Conservation (phyloP, 2,113 vertebrate genomes). For the Labrus mixtus region DNA sequence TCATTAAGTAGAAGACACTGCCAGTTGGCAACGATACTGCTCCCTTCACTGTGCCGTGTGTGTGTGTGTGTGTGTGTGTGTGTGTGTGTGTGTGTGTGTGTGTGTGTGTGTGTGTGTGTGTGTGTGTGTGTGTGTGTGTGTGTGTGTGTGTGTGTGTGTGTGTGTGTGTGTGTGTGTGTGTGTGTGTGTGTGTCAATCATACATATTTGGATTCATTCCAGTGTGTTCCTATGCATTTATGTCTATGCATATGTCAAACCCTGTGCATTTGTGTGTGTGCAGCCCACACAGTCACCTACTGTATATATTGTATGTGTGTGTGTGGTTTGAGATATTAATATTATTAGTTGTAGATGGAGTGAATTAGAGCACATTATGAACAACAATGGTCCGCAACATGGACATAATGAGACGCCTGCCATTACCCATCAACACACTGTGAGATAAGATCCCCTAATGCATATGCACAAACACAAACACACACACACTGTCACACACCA, state of each 20-base stretch:
- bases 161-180: neutral
- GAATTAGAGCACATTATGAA: slow-evolving; percentile 83
- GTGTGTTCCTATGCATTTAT: slow-evolving; percentile 36
- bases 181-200: slow-evolving; percentile 57
- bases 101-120: too few species aligned
- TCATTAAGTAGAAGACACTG: slow-evolving; percentile 75
- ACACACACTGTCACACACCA: slow-evolving; percentile 29
- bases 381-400: slow-evolving; percentile 83
- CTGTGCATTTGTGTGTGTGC: slow-evolving; percentile 6
- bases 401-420: slow-evolving; percentile 84
- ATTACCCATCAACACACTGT: slow-evolving; percentile 79
- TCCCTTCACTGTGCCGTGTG: slow-evolving; percentile 49
- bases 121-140: too few species aligned
- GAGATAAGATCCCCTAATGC: slow-evolving; percentile 71
- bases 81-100: slow-evolving; percentile 23
- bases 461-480: slow-evolving; percentile 34
- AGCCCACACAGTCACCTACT: neutral
- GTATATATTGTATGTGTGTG: slow-evolving; percentile 26
- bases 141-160: too few species aligned
- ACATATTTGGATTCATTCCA: slow-evolving; percentile 56
- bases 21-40: slow-evolving; percentile 70
- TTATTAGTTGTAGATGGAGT: slow-evolving; percentile 83
- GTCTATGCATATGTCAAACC: slow-evolving; percentile 34
- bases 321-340: slow-evolving; percentile 74
- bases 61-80: slow-evolving; percentile 16